Conservation (phyloP, 92 coral and sea anemone species). For the Zoanthus solanderi region DNA sequence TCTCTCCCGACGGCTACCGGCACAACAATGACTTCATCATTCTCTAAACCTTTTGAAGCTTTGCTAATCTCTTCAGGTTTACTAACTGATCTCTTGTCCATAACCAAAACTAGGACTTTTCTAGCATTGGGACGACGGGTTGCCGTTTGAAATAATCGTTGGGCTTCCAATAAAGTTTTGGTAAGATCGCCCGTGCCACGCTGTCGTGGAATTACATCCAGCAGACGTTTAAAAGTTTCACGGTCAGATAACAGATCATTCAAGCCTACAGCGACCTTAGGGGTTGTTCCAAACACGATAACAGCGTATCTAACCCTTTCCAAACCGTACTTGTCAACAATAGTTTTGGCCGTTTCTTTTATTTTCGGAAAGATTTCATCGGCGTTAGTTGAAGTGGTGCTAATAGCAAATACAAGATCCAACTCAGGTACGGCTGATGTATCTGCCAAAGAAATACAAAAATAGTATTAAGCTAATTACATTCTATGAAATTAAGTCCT, state of each 20-base stretch:
- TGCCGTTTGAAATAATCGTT: conserved; percentile 29
- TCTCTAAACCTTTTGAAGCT: conserved; percentile 79
- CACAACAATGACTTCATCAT: conserved; percentile 64
- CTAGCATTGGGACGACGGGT: conserved; percentile 24
- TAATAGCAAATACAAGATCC: conserved; percentile 84
- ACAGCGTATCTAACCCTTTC: conserved; percentile 70
- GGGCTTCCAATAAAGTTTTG: conserved; percentile 64
- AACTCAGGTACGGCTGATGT: conserved; percentile 68
- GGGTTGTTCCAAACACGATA: conserved; percentile 63
- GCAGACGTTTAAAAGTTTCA: conserved; percentile 45
- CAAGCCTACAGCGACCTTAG: conserved; percentile 51
- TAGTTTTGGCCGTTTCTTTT: conserved; percentile 70
- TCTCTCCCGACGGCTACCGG: conserved; percentile 75
- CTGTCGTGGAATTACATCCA: conserved; percentile 56
- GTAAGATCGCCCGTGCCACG: conserved; percentile 62
- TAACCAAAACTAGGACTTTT: conserved; percentile 61
- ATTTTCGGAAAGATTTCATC: conserved; percentile 58
- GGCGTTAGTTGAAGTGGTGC: conserved; percentile 64
- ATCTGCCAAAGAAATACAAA: conserved; percentile 39
- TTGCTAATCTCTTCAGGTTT: conserved; percentile 47
- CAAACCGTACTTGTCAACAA: conserved; percentile 68
- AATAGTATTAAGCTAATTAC: neutral
- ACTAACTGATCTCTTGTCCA: conserved; percentile 65
- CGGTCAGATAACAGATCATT: conserved; percentile 34
- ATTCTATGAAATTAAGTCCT: no score